phyloP scores from a whole-genome alignment of 2,888 invertebrate species.

The Anorthoa munda region DNA sequence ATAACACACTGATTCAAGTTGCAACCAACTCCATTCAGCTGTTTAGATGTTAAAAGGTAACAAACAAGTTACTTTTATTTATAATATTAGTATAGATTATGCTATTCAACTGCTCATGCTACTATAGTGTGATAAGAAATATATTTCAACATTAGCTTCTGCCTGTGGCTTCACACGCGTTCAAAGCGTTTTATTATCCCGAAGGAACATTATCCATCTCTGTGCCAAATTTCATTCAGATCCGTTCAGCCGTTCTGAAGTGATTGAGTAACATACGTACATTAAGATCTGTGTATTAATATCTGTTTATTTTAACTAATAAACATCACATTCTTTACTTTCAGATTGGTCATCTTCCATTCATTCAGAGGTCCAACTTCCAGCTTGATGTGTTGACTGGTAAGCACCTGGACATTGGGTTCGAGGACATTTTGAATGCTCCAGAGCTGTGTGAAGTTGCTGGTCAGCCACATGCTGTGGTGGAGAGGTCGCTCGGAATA shows the following conservation, averaged over 20 bases:
- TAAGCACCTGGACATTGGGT: conserved; percentile 94
- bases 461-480: conserved; percentile 95
- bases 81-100: too few relatives aligned
- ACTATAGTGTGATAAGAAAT: neutral
- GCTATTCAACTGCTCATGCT: too few relatives aligned
- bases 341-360: conserved; percentile 92
- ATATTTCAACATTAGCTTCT: neutral
- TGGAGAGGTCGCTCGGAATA: conserved; percentile 94
- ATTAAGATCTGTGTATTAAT: neutral
- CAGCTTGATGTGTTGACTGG: conserved; percentile 94
- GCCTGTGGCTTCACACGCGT: too few relatives aligned
- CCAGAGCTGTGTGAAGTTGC: conserved; percentile 94
- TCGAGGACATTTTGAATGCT: conserved; percentile 94
- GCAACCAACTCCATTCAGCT: too few relatives aligned
- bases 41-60: too few relatives aligned
- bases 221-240: too few relatives aligned
- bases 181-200: too few relatives aligned
- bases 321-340: conserved; percentile 18
- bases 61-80: too few relatives aligned
- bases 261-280: too few relatives aligned
- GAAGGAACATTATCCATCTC: too few relatives aligned
- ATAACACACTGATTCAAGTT: too few relatives aligned
- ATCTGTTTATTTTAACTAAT: neutral
- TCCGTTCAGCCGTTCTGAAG: too few relatives aligned
- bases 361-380: conserved; percentile 93